phyloP scores from a whole-genome alignment of 2,797 vertebrate species.

The Dendrocincla fuliginosa region DNA sequence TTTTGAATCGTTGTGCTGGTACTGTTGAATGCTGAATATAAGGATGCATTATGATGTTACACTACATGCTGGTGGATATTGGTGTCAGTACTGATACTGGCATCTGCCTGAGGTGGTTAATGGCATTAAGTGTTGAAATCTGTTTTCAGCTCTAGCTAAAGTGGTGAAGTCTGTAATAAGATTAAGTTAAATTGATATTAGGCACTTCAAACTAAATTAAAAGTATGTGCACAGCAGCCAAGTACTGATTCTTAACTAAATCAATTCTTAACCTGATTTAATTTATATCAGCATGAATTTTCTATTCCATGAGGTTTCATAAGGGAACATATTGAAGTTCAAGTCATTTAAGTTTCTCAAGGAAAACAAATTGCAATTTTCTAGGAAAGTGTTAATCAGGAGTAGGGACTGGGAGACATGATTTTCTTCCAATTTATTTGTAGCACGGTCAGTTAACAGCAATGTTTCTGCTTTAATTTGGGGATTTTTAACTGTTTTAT shows the following conservation, averaged over 20 bases:
- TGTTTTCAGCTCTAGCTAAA: neutral
- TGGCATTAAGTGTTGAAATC: neutral
- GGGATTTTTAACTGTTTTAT: neutral
- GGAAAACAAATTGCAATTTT: slow-evolving; percentile 10
- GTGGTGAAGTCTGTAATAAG: neutral
- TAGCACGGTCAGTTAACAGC: neutral
- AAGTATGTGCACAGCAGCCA: neutral
- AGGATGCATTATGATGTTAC: neutral
- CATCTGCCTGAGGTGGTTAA: neutral
- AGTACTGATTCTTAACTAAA: slow-evolving; percentile 10
- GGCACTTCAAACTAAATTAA: slow-evolving; percentile 3
- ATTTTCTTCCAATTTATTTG: neutral
- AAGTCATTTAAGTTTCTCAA: neutral
- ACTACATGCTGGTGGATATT: neutral
- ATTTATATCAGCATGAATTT: neutral
- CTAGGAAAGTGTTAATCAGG: neutral
- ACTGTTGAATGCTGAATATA: neutral
- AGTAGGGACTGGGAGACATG: neutral
- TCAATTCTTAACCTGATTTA: slow-evolving; percentile 20
- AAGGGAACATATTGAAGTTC: neutral
- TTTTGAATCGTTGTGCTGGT: neutral
- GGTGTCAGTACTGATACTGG: neutral
- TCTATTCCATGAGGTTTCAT: neutral
- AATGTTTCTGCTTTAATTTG: neutral
- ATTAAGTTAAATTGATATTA: neutral